These are phyloP conservation scores for Aplocera efformata DNA, from an alignment of 2,888 invertebrate species.

Conservation along the genomic window DNA sequence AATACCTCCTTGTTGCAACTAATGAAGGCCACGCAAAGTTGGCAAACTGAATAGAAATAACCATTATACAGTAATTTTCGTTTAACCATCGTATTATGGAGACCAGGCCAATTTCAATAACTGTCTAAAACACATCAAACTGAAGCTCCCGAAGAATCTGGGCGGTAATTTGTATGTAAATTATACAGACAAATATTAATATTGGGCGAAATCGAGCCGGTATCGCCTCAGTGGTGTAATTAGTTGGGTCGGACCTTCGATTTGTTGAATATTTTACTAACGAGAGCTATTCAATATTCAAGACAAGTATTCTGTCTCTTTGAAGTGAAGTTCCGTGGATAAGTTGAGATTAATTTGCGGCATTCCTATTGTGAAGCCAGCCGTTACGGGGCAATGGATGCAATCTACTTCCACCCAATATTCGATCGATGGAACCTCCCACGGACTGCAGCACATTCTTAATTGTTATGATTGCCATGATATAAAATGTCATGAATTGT, in stretches of 20 bases:
- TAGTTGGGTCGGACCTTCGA: constrained; percentile 47
- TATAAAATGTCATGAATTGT: no score
- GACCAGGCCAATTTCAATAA: constrained; percentile 17
- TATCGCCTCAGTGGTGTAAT: constrained; percentile 41
- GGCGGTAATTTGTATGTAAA: constrained; percentile 27
- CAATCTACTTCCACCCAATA: no score
- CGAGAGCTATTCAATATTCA: constrained; percentile 68
- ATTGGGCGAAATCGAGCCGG: constrained; percentile 41
- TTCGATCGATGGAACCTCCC: no score
- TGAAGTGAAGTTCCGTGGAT: constrained; percentile 50
- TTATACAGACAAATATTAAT: constrained; percentile 35
- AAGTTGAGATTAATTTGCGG: constrained; percentile 64
- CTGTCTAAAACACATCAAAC: constrained; percentile 18
- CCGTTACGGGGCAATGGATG: constrained; percentile 1
- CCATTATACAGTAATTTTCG: no score
- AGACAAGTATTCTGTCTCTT: constrained; percentile 44
- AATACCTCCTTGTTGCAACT: no score
- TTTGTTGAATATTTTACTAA: constrained; percentile 65
- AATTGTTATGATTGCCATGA: no score
- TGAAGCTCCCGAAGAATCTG: constrained; percentile 12
- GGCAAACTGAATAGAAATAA: no score
- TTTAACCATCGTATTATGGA: constrained; percentile 7
- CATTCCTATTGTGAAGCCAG: constrained; percentile 42
- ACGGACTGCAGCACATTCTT: no score
- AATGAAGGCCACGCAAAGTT: no score